Percentiles rank a stretch among this genome's conserved stretches.
Evolutionary conservation across 1,140 invertebrate species (phyloP).

Genomic region (Andricus grossulariae): DNA sequence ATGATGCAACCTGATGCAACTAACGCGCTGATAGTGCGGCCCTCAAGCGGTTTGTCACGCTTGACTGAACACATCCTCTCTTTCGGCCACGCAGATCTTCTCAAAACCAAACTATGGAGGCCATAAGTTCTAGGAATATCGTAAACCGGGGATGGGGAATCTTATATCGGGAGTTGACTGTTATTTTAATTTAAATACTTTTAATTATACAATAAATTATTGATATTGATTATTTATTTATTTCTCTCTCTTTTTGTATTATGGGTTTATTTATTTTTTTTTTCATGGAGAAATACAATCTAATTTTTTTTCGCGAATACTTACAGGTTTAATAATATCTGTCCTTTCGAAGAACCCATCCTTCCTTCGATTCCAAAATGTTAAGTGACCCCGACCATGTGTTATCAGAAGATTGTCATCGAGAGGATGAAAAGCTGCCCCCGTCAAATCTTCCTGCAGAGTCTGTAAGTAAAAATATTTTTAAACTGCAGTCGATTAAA

Average conservation of each 20-base stretch:
- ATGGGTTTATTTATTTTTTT: neutral
- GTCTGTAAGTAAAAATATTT: conserved; percentile 77
- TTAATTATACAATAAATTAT: too few species aligned
- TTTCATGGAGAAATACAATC: neutral
- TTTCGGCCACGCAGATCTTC: too few species aligned
- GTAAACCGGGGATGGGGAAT: too few species aligned
- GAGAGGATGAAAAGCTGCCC: conserved; percentile 93
- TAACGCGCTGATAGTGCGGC: too few species aligned
- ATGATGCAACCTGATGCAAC: too few species aligned
- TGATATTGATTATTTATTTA: neutral
- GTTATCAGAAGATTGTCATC: conserved; percentile 95
- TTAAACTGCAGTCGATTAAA: neutral
- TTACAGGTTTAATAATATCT: conserved; percentile 89
- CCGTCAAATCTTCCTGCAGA: conserved; percentile 91
- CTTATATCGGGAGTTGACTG: neutral
- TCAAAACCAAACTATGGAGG: too few species aligned
- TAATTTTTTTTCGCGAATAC: conserved; percentile 36
- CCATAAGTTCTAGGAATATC: too few species aligned
- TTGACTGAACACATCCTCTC: too few species aligned
- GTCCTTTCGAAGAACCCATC: conserved; percentile 92
- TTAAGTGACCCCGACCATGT: conserved; percentile 93
- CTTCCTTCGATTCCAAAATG: conserved; percentile 93
- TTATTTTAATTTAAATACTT: conserved; percentile 34
- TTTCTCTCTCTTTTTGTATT: neutral
- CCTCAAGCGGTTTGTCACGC: too few species aligned